Base-by-base conservation (phyloP, 2,113 vertebrate genomes). In the Cottus gobio region DNA sequence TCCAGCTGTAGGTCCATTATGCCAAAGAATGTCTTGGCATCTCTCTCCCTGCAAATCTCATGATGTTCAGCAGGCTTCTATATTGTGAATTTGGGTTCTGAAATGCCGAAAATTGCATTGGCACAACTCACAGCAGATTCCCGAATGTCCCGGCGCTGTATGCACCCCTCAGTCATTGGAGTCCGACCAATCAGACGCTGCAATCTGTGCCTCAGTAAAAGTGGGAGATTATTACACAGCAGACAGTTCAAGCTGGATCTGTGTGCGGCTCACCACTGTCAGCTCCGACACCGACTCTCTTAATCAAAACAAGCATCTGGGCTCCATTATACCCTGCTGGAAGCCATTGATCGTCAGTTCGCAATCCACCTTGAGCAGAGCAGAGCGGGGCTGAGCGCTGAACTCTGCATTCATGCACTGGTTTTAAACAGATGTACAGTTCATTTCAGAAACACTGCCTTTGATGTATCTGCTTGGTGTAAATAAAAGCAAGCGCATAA, bases 231-330 rank as follows among this genome's bases (percentile, higher is more conserved):
- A 89, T 89, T 77, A 80, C 83, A 77, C 78, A 73, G 71, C 57
- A 82, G 79, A 87, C 69, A 73, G 88, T 83, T 83, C 65, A 84
- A 64, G 85, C 76, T 76, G 62, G 76, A 85, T 84, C 76, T 62
- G 73, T 68, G 64, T 71, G 64, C 7, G 67, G 57, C 80, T 92
- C 84, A 75, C 81, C 80, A 81, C 79, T 91, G 89, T 89, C 91
- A 79, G 77, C 83, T 84, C 69, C 63, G 85, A 63, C 79, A 63
- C 77, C 42, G 80, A 89, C 50, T 85, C 90, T 87, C 87, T 94
- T 93, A 87, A 93, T 94, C 92, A 94, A 90, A 91, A 80, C 79
- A 87, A 89, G 89, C 88, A 92, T 91, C 92, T 91, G 89, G 85
- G 85, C 89, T 90, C 78, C 83, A 84, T 92, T 91, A 90, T 84